Conservation (phyloP, 2,113 vertebrate genomes). For the Empidonax alnorum region DNA sequence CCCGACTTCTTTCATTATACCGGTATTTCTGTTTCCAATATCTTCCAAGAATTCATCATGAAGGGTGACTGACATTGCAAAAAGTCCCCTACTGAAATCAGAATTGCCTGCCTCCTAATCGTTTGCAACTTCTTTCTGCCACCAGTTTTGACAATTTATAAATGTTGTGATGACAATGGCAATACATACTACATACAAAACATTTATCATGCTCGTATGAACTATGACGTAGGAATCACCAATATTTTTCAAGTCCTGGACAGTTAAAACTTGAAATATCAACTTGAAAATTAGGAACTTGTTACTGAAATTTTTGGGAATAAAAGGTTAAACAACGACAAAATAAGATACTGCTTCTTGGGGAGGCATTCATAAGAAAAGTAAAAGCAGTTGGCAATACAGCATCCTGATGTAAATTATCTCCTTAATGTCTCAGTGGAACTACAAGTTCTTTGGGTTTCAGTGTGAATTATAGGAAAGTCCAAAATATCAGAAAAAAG, state of each 20-base stretch:
- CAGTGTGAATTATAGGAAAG: background rate
- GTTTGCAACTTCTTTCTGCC: background rate
- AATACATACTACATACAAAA: background rate
- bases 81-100: background rate
- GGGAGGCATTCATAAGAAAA: background rate
- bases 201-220: background rate
- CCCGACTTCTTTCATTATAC: background rate
- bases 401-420: background rate
- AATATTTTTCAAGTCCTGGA: background rate
- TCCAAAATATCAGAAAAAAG: background rate
- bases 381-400: background rate
- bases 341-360: background rate
- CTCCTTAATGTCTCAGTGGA: background rate
- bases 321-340: background rate
- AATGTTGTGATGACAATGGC: background rate
- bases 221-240: background rate
- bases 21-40: background rate
- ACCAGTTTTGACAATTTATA: background rate
- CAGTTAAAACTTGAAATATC: background rate
- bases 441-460: background rate
- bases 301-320: background rate
- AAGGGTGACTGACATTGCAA: background rate
- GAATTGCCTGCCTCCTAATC: background rate
- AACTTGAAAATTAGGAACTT: background rate
- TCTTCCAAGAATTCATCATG: background rate